Base-by-base conservation (phyloP, 1,140 invertebrate genomes). In the Parapsyche elsis region DNA sequence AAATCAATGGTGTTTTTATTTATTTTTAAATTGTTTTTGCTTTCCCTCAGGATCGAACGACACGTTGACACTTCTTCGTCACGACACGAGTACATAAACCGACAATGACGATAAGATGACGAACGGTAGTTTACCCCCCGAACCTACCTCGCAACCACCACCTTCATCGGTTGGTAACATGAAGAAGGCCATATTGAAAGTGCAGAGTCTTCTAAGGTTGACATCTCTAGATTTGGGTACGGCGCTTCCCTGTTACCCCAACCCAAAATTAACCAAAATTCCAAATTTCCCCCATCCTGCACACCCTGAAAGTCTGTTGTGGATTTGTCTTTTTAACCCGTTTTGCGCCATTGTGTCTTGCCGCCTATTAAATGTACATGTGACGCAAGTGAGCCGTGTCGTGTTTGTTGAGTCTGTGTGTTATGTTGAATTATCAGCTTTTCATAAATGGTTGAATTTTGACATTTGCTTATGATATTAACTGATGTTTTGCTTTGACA, bases 181-280 rank as follows among this genome's bases (percentile, higher is more conserved):
- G 81, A 82, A 76, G 81, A 82, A 82, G 76, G 81, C 81, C 38
- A 76, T 82, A 38, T 30, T 82, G 14, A 82, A 82, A 79, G 79
- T 80, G 14, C 81, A 82, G 79, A 80, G 78, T 38, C 53, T 82
- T 53, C 79, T 82, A 44, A 82, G 76, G 75, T 80, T 82, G n/a
- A 16, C 79, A 19, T 53, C 79, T 12, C 19, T 53, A 61, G 76
- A 82, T 57, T 21, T 79, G 26, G 81, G 81, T 82, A 82, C 81
- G 79, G 53, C 5, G 24, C 19, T 57, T 14, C 30, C 30, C 30
- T 38, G 30, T 38, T 7, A 38, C 30, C 30, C 1, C 30, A 53
- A 53, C 49, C 30, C 30, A 38, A n/a, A n/a, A 38, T 38, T 38
- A 38, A 38, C 30, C 30, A n/a, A n/a, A n/a, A n/a, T n/a, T n/a